phyloP scores from a whole-genome alignment of 2,888 invertebrate species.

The Heliconius ismenius region DNA sequence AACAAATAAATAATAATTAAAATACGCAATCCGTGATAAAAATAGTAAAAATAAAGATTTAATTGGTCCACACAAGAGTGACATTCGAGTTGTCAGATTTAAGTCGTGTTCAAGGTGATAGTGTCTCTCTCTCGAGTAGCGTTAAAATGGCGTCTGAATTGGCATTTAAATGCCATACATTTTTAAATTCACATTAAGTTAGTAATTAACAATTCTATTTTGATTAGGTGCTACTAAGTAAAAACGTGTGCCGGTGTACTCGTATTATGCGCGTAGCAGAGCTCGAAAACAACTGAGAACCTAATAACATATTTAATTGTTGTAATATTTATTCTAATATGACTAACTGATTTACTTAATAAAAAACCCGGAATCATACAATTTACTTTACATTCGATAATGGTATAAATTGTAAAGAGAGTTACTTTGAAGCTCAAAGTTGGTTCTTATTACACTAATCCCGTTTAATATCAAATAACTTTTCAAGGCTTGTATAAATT shows the following conservation, averaged over 20 bases:
- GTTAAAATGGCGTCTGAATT: constrained; percentile 77
- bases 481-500: constrained; percentile 34
- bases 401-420: neutral
- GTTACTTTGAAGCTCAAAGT: constrained; percentile 17
- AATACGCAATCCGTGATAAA: neutral
- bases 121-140: constrained; percentile 71
- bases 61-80: constrained; percentile 69
- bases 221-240: constrained; percentile 72
- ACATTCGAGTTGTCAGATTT: constrained; percentile 81
- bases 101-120: constrained; percentile 80
- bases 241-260: constrained; percentile 56
- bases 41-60: constrained; percentile 54
- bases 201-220: constrained; percentile 77
- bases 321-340: neutral
- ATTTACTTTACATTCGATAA: neutral
- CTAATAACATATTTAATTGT: neutral
- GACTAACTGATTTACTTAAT: neutral
- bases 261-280: constrained; percentile 51
- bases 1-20: constrained; percentile 17
- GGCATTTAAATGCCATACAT: constrained; percentile 82
- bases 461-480: constrained; percentile 39
- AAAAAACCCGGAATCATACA: neutral
- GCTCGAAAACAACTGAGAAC: constrained; percentile 57
- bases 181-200: constrained; percentile 78
- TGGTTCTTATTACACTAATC: constrained; percentile 33